These are phyloP conservation scores for Selenia dentaria DNA, from an alignment of 2,888 invertebrate species.

Conservation along the genomic window DNA sequence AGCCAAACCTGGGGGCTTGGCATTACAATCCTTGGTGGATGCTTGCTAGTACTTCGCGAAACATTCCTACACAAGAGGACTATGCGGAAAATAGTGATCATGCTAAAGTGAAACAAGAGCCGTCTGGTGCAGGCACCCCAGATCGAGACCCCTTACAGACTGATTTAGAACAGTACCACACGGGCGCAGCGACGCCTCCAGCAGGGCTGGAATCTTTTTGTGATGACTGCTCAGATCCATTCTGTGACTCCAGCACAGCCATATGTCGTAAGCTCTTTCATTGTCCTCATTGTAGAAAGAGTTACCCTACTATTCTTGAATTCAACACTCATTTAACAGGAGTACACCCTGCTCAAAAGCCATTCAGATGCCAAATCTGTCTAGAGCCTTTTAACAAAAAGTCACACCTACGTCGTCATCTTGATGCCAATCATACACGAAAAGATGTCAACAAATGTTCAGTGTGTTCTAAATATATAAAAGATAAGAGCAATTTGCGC, in stretches of 20 bases:
- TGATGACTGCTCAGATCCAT: constrained; percentile 82
- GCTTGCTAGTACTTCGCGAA: constrained; percentile 78
- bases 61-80: constrained; percentile 73
- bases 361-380: constrained; percentile 82
- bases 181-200: constrained; percentile 68
- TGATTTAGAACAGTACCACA: constrained; percentile 66
- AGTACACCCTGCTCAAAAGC: constrained; percentile 81
- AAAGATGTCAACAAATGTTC: constrained; percentile 83
- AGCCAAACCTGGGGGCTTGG: constrained; percentile 74
- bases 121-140: constrained; percentile 68
- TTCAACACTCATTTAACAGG: constrained; percentile 81
- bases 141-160: constrained; percentile 70
- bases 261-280: constrained; percentile 80
- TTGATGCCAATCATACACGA: constrained; percentile 77
- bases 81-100: constrained; percentile 74
- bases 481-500: constrained; percentile 81
- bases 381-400: constrained; percentile 81
- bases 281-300: constrained; percentile 82
- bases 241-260: constrained; percentile 75
- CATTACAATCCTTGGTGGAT: constrained; percentile 84
- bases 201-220: constrained; percentile 76
- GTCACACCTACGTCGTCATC: constrained; percentile 77
- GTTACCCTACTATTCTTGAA: constrained; percentile 80
- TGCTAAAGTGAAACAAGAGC: constrained; percentile 77
- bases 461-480: constrained; percentile 82